phyloP scores from a whole-genome alignment of 2,113 vertebrate genomes.

The Eudyptes chrysolophus region DNA sequence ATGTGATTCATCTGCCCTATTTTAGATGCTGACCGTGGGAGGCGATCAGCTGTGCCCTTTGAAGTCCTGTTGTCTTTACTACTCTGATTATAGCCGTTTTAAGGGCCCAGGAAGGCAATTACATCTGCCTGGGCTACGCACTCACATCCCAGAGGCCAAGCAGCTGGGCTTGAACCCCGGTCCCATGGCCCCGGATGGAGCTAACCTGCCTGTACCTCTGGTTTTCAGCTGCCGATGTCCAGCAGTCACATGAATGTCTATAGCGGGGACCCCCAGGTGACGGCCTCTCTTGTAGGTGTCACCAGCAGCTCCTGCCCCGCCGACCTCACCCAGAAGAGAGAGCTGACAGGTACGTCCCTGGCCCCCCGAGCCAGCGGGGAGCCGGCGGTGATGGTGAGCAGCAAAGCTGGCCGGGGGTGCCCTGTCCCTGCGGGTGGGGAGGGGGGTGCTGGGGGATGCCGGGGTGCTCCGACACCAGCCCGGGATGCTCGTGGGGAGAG shows the following conservation, averaged over 20 bases:
- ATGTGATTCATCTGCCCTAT: background rate
- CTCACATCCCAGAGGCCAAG: background rate
- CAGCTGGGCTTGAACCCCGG: background rate
- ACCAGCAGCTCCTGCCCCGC: constrained; percentile 98
- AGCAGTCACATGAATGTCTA: constrained; percentile 97
- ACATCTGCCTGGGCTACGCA: background rate
- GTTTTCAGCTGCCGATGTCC: constrained; percentile 89
- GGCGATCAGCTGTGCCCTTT: constrained; percentile 9
- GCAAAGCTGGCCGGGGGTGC: background rate
- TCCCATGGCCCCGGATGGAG: background rate
- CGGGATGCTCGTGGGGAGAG: accelerated
- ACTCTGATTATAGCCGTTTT: background rate
- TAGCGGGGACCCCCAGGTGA: constrained; percentile 86
- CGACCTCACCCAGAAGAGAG: constrained; percentile 91
- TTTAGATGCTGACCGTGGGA: background rate
- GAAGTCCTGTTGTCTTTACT: constrained; percentile 4
- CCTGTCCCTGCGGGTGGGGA: background rate
- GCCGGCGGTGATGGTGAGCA: accelerated
- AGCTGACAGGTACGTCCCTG: constrained; percentile 82
- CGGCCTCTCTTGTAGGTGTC: constrained; percentile 86
- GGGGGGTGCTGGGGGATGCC: accelerated
- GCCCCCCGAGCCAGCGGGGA: background rate
- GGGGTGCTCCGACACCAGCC: background rate
- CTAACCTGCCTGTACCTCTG: background rate
- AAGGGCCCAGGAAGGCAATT: background rate